A percentile compares a stretch with the other conserved stretches of the same genome.
Evolutionary conservation across 2,797 vertebrate species (phyloP).

Genomic region (Bucorvus abyssinicus): DNA sequence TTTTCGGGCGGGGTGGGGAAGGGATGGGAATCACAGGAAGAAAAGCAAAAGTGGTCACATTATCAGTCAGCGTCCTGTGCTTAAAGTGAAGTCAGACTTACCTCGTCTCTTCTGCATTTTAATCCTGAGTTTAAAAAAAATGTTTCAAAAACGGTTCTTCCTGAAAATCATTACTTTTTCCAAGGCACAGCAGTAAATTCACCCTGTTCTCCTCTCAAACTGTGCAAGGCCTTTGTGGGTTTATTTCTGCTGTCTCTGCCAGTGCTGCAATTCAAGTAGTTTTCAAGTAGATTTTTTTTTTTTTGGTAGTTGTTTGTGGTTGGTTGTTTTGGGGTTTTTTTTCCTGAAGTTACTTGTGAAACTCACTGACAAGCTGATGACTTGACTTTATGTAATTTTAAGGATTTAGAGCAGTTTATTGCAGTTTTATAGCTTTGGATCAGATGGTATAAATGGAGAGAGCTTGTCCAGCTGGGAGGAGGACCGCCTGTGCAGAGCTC

Average conservation of each 20-base stretch:
- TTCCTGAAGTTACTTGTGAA: neutral
- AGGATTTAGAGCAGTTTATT: neutral
- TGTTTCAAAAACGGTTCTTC: neutral
- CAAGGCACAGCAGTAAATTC: neutral
- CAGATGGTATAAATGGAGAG: neutral
- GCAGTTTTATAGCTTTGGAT: neutral
- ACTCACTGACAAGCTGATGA: neutral
- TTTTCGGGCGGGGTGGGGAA: neutral
- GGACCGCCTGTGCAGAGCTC: neutral
- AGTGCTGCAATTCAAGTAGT: neutral
- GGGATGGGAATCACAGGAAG: too few species aligned
- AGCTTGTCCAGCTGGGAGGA: neutral
- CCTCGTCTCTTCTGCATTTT: neutral
- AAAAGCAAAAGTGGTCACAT: neutral
- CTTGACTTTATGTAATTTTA: neutral
- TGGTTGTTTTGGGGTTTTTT: neutral
- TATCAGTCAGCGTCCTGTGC: too few species aligned
- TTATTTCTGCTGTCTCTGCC: neutral
- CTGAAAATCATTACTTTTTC: neutral
- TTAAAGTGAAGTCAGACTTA: neutral
- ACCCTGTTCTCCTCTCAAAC: neutral
- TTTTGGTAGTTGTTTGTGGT: neutral
- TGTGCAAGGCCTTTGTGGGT: rapidly evolving
- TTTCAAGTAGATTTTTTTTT: neutral
- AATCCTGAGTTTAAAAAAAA: neutral